A percentile compares a stretch with the other conserved stretches of the same genome.
Evolutionary conservation across 1,140 invertebrate species (phyloP).

Genomic region (Brachionus angularis): DNA sequence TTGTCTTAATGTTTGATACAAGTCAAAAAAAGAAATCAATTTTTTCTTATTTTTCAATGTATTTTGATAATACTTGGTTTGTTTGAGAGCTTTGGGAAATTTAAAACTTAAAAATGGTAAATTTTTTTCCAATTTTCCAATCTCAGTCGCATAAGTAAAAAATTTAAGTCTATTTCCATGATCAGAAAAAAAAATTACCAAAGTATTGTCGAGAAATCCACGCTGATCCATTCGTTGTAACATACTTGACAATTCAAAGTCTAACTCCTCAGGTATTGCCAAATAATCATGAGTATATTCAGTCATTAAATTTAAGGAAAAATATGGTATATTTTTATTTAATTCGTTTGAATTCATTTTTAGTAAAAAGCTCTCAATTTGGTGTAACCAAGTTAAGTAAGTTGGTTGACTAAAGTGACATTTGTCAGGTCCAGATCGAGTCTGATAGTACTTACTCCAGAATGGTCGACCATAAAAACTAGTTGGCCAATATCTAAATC

Average conservation of each 20-base stretch:
- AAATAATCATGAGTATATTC: slow-evolving; percentile 55
- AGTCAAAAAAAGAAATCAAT: slow-evolving; percentile 10
- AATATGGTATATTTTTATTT: slow-evolving; percentile 48
- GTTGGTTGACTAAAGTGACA: slow-evolving; percentile 50
- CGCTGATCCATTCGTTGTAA: slow-evolving; percentile 3
- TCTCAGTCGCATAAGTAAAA: neutral
- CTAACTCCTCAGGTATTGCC: slow-evolving; percentile 50
- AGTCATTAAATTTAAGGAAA: slow-evolving; percentile 55
- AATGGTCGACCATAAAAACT: slow-evolving; percentile 57
- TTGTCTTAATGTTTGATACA: slow-evolving; percentile 6
- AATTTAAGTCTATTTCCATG: slow-evolving; percentile 64
- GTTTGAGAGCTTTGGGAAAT: neutral
- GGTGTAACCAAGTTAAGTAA: slow-evolving; percentile 51
- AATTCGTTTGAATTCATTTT: neutral
- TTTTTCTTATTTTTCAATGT: neutral
- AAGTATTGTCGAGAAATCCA: slow-evolving; percentile 59
- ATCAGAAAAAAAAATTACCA: slow-evolving; percentile 78
- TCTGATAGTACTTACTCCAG: slow-evolving; percentile 51
- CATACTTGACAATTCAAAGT: slow-evolving; percentile 37
- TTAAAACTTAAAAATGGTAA: slow-evolving; percentile 1
- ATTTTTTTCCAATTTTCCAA: neutral
- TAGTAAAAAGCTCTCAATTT: slow-evolving; percentile 46
- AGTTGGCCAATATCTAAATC: slow-evolving; percentile 60
- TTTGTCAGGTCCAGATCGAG: slow-evolving; percentile 49
- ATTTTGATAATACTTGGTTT: neutral